Evolutionary conservation across 2,888 invertebrate genomes (phyloP).

Genomic region (Flexamia atlantica): DNA sequence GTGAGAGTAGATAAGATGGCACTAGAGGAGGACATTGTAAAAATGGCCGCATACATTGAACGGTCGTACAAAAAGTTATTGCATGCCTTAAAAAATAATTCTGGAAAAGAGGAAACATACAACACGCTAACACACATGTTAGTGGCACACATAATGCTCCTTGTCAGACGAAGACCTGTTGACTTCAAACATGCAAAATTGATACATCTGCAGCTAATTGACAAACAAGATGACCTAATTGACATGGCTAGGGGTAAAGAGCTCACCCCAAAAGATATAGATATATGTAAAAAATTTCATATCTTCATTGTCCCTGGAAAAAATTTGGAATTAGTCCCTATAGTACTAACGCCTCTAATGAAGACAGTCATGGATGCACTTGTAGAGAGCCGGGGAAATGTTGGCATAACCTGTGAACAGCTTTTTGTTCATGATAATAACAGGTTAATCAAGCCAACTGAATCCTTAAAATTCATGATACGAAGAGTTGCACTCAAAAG

Average conservation of each 20-base stretch:
- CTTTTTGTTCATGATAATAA: no score
- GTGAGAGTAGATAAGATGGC: no score
- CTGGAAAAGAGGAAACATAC: no score
- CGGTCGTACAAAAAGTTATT: no score
- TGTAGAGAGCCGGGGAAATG: background rate
- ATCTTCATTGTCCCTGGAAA: slow-evolving; percentile 25
- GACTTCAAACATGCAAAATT: slow-evolving; percentile 5
- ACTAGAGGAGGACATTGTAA: no score
- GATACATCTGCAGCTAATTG: background rate
- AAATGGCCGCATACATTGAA: no score
- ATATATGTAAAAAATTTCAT: slow-evolving; percentile 17
- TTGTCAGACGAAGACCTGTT: background rate
- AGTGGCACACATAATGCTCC: slow-evolving; percentile 3
- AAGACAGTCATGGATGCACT: background rate
- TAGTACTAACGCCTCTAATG: slow-evolving; percentile 6
- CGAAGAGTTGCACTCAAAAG: background rate
- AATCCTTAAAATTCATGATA: no score
- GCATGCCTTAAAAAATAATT: no score
- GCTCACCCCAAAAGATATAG: background rate
- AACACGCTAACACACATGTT: no score
- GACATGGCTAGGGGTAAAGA: background rate
- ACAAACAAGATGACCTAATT: background rate
- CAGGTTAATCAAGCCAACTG: no score
- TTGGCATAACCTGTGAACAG: no score
- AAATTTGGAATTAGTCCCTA: slow-evolving; percentile 11